Percentiles rank a stretch among this genome's conserved stretches.
phyloP scores from a whole-genome alignment of 1,140 invertebrate species.

The Campodea augens region DNA sequence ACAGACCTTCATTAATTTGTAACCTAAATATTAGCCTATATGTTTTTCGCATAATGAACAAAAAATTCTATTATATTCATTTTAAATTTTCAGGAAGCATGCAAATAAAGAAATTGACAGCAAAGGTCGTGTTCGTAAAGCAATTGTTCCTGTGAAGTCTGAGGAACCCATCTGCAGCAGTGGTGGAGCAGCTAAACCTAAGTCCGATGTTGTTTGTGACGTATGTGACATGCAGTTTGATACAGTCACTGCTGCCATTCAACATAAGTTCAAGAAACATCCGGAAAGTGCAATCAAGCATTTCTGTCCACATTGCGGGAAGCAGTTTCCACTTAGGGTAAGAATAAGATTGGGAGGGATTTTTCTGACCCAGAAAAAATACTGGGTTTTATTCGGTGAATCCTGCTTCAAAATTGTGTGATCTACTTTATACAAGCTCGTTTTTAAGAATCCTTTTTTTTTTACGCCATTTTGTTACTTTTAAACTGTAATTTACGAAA shows the following conservation, averaged over 20 bases:
- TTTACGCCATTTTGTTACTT: constrained; percentile 6
- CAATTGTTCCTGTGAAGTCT: constrained; percentile 2
- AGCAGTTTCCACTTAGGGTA: constrained; percentile 46
- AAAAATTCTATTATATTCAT: too few relatives aligned
- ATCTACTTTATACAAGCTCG: too few relatives aligned
- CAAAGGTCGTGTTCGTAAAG: constrained; percentile 20
- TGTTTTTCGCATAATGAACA: too few relatives aligned
- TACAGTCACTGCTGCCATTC: constrained; percentile 38
- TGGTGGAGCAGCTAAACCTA: neutral
- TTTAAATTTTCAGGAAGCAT: constrained; percentile 32
- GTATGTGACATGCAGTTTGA: constrained; percentile 36
- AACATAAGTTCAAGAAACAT: constrained; percentile 44
- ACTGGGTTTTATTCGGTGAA: too few relatives aligned
- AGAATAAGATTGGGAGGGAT: constrained; percentile 10
- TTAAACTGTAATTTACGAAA: neutral
- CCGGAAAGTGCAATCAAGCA: constrained; percentile 37
- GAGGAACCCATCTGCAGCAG: constrained; percentile 2
- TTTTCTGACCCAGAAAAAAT: neutral
- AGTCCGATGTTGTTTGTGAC: constrained; percentile 29
- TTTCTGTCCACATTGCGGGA: constrained; percentile 43
- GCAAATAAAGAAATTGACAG: constrained; percentile 30
- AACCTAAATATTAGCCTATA: too few relatives aligned
- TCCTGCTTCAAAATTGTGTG: too few relatives aligned
- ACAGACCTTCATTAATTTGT: too few relatives aligned
- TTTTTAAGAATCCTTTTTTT: too few relatives aligned